Percentiles rank a stretch among this genome's conserved stretches.
Conservation (phyloP, 2,888 invertebrate genomes). For the Lochmaea crataegi region DNA sequence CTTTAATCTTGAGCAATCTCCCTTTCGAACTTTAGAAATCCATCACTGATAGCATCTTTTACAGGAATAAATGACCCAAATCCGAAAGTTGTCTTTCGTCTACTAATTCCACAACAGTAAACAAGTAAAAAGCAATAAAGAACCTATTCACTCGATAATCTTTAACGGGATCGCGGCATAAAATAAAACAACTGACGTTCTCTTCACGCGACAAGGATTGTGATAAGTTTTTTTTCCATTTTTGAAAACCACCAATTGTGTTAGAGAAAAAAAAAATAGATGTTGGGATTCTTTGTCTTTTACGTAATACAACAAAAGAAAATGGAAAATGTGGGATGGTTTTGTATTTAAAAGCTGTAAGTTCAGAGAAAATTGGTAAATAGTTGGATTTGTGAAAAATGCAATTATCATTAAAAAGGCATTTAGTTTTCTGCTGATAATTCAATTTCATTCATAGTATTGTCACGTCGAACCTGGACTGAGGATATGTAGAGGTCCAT, state of each 20-base stretch:
- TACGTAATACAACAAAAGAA: too few relatives aligned
- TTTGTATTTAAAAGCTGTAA: too few relatives aligned
- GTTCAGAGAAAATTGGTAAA: too few relatives aligned
- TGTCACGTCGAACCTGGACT: too few relatives aligned
- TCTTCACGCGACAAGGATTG: neutral
- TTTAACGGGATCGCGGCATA: neutral
- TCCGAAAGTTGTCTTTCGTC: neutral
- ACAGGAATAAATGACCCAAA: neutral
- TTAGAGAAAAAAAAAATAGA: neutral
- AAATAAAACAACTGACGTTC: neutral
- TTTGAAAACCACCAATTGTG: neutral
- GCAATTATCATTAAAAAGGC: too few relatives aligned
- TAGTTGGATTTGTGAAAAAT: too few relatives aligned
- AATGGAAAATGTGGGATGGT: too few relatives aligned
- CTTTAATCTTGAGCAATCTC: neutral
- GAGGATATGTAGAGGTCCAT: too few relatives aligned
- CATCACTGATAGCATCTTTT: neutral
- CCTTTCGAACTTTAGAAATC: neutral
- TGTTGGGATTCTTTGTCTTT: too few relatives aligned
- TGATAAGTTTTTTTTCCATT: neutral
- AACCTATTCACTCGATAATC: neutral
- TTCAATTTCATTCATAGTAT: too few relatives aligned
- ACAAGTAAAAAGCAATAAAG: neutral
- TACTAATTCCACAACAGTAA: neutral
- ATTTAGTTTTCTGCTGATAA: too few relatives aligned